Conservation (phyloP, 2,113 vertebrate species). For the cat (Felis catus) region DNA sequence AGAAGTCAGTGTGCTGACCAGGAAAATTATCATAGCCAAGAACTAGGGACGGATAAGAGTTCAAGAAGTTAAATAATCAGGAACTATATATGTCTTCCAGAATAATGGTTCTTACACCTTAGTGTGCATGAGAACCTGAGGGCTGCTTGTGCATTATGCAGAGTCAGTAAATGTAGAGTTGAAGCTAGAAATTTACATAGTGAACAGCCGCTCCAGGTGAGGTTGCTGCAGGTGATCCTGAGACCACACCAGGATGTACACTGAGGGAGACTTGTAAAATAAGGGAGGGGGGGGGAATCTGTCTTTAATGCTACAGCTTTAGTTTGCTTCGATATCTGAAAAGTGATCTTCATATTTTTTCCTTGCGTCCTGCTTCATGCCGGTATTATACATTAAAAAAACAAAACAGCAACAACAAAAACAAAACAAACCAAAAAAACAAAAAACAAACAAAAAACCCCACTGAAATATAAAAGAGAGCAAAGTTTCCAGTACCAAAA, state of each 20-base stretch:
- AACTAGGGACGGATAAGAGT: background rate
- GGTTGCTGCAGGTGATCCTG: background rate
- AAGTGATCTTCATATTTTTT: background rate
- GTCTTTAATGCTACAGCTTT: background rate
- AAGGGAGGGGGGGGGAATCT: background rate
- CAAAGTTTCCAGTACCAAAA: background rate
- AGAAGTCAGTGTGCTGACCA: background rate
- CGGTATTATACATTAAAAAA: background rate
- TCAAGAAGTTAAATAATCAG: background rate
- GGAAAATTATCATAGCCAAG: background rate
- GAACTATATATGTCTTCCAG: background rate
- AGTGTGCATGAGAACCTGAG: background rate
- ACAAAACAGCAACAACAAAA: background rate
- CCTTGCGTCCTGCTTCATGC: background rate
- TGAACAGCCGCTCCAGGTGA: background rate
- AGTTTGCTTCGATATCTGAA: background rate
- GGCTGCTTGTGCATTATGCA: background rate
- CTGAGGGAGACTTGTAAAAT: background rate
- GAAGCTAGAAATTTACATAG: background rate
- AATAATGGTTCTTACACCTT: background rate
- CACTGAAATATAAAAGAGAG: background rate
- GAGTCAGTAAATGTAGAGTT: background rate
- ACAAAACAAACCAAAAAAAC: background rate
- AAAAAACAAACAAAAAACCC: background rate
- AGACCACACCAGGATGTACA: background rate